These are phyloP conservation scores for Pogonomyrmex barbatus DNA, from an alignment of 1,140 invertebrate species.

Conservation along the genomic window DNA sequence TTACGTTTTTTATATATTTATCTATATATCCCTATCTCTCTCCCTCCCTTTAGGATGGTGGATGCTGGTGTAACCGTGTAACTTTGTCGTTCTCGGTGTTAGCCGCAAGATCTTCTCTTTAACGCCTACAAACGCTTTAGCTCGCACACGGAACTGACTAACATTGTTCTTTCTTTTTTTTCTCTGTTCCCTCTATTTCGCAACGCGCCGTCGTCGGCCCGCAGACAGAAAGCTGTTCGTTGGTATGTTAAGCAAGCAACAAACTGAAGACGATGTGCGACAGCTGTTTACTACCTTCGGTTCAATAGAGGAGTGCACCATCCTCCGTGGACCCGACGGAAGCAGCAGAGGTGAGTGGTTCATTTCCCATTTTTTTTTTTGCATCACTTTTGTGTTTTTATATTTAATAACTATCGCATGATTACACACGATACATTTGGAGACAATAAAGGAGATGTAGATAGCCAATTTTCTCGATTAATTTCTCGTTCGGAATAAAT, in stretches of 20 bases:
- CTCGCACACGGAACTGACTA: constrained; percentile 68
- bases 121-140: constrained; percentile 72
- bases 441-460: not conserved
- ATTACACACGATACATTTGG: not conserved
- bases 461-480: not conserved
- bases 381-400: not conserved
- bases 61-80: constrained; percentile 86
- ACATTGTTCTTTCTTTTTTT: constrained; percentile 77
- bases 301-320: constrained; percentile 99
- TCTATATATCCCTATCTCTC: constrained; percentile 69
- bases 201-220: constrained; percentile 80
- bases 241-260: constrained; percentile 99
- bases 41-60: constrained; percentile 83
- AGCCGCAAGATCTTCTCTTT: constrained; percentile 83
- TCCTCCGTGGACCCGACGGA: constrained; percentile 98
- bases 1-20: constrained; percentile 70
- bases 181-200: constrained; percentile 75
- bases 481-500: not conserved
- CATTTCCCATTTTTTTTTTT: not conserved
- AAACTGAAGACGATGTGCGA: constrained; percentile 99
- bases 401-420: not conserved
- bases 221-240: constrained; percentile 99
- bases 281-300: constrained; percentile 98
- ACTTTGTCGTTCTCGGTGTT: constrained; percentile 86
- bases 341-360: constrained; percentile 95